Evolutionary conservation across 1,140 invertebrate genomes (phyloP).

Genomic region (Capitella teleta): DNA sequence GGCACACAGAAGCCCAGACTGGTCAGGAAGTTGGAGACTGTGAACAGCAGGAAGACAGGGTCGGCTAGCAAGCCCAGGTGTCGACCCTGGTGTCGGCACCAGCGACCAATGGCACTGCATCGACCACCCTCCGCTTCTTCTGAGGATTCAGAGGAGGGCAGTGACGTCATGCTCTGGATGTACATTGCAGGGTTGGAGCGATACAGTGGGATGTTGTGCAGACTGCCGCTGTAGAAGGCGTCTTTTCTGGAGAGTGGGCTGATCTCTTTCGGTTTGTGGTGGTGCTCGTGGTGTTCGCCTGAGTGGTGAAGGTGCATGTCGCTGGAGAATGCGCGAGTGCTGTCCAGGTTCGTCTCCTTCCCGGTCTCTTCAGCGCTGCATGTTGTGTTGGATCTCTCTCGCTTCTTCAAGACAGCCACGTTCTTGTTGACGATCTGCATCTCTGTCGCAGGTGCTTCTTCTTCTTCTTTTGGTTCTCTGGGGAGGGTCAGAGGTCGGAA

Average conservation of each 20-base stretch:
- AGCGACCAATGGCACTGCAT: background rate
- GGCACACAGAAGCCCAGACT: constrained; percentile 94
- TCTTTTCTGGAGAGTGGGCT: constrained; percentile 41
- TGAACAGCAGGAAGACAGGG: constrained; percentile 79
- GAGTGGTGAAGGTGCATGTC: too few species aligned
- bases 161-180: constrained; percentile 19
- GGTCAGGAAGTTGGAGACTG: constrained; percentile 85
- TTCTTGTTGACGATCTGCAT: too few species aligned
- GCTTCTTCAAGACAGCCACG: too few species aligned
- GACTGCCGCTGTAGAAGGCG: constrained; percentile 72
- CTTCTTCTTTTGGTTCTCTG: too few species aligned
- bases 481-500: constrained; percentile 77
- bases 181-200: constrained; percentile 21
- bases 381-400: too few species aligned
- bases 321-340: too few species aligned
- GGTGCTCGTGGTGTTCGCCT: background rate
- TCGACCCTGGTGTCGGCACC: constrained; percentile 2
- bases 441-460: too few species aligned
- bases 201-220: constrained; percentile 53
- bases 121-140: background rate
- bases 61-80: constrained; percentile 46
- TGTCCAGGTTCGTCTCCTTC: too few species aligned
- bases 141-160: constrained; percentile 11
- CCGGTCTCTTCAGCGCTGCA: too few species aligned
- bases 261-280: background rate